phyloP scores from a whole-genome alignment of 2,888 invertebrate species.

The Andrena dorsata region DNA sequence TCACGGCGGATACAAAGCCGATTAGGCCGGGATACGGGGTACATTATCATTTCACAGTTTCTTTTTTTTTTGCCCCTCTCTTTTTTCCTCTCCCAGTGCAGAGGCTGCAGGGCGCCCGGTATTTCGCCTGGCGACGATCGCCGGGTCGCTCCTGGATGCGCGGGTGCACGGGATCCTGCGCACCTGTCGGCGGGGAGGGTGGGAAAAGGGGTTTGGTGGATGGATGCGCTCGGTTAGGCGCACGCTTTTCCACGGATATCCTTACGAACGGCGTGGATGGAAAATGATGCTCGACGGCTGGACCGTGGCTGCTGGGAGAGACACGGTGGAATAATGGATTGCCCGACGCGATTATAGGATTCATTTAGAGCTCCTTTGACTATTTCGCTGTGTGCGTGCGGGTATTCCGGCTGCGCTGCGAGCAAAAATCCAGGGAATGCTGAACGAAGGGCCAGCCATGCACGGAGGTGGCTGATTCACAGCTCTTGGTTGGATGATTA shows the following conservation, averaged over 20 bases:
- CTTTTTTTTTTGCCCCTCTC: conserved; percentile 55
- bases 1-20: conserved; percentile 81
- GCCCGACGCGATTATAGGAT: conserved; percentile 59
- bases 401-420: not conserved
- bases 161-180: conserved; percentile 4
- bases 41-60: conserved; percentile 83
- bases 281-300: conserved; percentile 46
- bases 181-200: not conserved
- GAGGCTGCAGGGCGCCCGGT: conserved; percentile 42
- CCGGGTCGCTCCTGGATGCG: not conserved
- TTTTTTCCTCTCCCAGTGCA: too few species aligned
- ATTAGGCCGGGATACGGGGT: conserved; percentile 80
- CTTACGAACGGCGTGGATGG: conserved; percentile 37
- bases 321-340: conserved; percentile 70
- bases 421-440: too few species aligned
- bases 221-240: conserved; percentile 10
- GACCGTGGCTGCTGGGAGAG: conserved; percentile 38
- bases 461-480: too few species aligned
- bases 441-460: too few species aligned
- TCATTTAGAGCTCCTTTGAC: conserved; percentile 28
- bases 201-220: not conserved
- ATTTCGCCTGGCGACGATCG: conserved; percentile 2
- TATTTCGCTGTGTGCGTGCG: not conserved
- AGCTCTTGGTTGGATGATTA: too few species aligned
- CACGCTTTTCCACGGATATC: conserved; percentile 42